These are phyloP conservation scores for Drosophila mimica DNA, from an alignment of 2,888 invertebrate species.

Conservation along the genomic window DNA sequence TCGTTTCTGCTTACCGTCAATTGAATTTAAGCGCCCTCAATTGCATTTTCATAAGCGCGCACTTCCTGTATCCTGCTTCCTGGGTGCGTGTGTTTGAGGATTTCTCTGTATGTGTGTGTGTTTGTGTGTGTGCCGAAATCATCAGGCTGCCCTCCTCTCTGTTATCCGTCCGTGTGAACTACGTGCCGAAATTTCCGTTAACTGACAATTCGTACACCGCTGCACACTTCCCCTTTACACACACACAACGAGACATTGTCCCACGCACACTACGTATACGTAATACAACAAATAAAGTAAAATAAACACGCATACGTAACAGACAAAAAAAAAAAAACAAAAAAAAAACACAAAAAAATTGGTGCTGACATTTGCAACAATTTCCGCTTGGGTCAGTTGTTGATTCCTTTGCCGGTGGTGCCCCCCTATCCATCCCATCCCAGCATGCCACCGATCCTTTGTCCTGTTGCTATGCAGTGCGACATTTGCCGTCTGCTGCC, in stretches of 20 bases:
- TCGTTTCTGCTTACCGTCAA: conserved; percentile 31
- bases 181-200: conserved; percentile 64
- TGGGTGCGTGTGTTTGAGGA: conserved; percentile 40
- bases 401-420: conserved; percentile 30
- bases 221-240: not conserved
- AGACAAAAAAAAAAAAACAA: conserved; percentile 12
- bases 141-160: conserved; percentile 36
- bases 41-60: conserved; percentile 59
- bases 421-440: not conserved
- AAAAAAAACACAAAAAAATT: conserved; percentile 27
- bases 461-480: conserved; percentile 47
- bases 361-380: conserved; percentile 78
- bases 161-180: conserved; percentile 41
- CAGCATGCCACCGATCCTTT: not conserved
- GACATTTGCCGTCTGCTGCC: conserved; percentile 41
- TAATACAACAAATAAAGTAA: conserved; percentile 52
- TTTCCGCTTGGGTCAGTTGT: conserved; percentile 75
- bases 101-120: conserved; percentile 36
- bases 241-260: conserved; percentile 19
- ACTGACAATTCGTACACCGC: conserved; percentile 35
- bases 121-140: conserved; percentile 42
- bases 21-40: conserved; percentile 59
- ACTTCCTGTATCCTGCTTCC: conserved; percentile 51
- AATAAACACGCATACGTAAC: conserved; percentile 47
- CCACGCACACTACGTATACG: conserved; percentile 35